Evolutionary conservation across 1,140 invertebrate genomes (phyloP), one percentile per base, ranked within the genome.

Genomic region (Hormaphis cornu): DNA sequence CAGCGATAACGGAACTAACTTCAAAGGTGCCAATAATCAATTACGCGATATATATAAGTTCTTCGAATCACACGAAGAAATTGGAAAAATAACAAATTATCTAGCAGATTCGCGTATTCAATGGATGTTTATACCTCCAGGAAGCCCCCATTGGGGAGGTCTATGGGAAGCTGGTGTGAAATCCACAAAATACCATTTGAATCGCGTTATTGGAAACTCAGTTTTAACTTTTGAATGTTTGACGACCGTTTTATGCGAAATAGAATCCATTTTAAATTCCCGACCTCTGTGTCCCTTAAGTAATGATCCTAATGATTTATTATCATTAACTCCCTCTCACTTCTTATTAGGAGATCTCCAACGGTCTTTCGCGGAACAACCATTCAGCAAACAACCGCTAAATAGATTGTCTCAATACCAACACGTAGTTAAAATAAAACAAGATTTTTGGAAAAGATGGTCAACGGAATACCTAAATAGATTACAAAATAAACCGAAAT

Each of bases 381-480:
- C 44, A 24, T 56, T 8, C 22, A 33, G 22, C 8, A 18, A 33
- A 8, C 8, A 16, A 24, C 9, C 7, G 8, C 6, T 24, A 8
- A 8, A 50, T 7, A 28, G 50, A 61, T 20, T 22, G 59, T n/a
- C n/a, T n/a, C n/a, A n/a, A 5, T 78, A 73, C 72, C 71, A 75
- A 46, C 48, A 30, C 2, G 42, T 74, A 1, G 70, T 74, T 37
- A 59, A 74, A 54, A 16, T 74, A 1, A 42, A 46, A 22, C 74
- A 78, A 70, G 53, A 75, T 46, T 76, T 78, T 54, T 78, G 75
- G 76, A 26, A 71, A n/a, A 48, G 72, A 50, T 78, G 75, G 76
- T 20, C 16, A 9, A 70, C 26, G 20, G 78, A 79, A 59, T 79
- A 79, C 70, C 18, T 79, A 1, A 50, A 63, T 16, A 42, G 72